Evolutionary conservation across 2,113 vertebrate genomes (phyloP).

Genomic region (Aegotheles bennettii): DNA sequence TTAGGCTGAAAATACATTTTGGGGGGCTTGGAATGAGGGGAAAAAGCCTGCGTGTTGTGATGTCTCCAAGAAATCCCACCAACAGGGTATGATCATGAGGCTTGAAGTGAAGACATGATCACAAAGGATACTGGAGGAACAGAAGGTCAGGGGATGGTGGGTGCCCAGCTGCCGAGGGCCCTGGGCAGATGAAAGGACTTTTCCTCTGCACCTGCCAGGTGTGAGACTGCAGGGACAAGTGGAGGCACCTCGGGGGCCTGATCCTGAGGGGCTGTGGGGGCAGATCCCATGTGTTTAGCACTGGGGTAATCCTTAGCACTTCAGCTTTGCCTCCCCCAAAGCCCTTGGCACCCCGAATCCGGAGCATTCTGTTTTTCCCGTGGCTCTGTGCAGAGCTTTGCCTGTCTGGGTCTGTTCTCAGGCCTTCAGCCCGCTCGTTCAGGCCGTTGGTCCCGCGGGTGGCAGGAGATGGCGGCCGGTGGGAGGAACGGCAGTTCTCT

Average conservation of each 20-base stretch:
- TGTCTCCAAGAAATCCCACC: neutral
- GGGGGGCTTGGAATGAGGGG: no score
- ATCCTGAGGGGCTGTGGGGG: no score
- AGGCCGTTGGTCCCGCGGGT: neutral
- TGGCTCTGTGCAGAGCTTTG: neutral
- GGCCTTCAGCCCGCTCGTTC: neutral
- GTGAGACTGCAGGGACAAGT: neutral
- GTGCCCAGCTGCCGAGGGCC: neutral
- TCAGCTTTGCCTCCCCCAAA: neutral
- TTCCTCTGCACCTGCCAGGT: neutral
- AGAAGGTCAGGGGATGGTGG: neutral
- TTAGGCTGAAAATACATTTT: neutral
- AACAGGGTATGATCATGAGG: fast-evolving
- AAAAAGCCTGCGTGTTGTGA: neutral
- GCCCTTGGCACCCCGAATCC: neutral
- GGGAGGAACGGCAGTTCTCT: neutral
- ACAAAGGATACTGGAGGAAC: neutral
- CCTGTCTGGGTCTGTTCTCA: neutral
- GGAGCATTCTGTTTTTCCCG: fast-evolving
- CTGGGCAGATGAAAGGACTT: neutral
- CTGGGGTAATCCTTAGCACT: neutral
- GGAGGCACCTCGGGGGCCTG: neutral
- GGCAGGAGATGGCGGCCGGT: neutral
- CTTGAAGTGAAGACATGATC: neutral
- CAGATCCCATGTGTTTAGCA: fast-evolving